Evolutionary conservation across 2,888 invertebrate genomes (phyloP).

Genomic region (Diarsia brunnea): DNA sequence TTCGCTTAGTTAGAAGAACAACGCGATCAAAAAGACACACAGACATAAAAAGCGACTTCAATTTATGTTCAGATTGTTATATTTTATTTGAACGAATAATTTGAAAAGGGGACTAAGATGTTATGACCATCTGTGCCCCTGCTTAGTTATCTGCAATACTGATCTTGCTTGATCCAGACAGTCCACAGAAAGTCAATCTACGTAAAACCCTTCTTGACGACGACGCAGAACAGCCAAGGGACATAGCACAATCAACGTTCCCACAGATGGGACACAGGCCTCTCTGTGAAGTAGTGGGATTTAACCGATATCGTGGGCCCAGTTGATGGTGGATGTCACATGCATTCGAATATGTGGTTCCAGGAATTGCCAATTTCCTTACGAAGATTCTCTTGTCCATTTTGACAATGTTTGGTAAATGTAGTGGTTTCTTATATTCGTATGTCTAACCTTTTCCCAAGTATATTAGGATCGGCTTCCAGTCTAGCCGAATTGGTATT

Average conservation of each 20-base stretch:
- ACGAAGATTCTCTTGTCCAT: not conserved
- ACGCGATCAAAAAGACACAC: not conserved
- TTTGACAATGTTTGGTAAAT: not conserved
- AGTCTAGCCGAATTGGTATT: too few relatives aligned
- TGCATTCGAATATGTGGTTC: not conserved
- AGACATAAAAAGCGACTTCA: not conserved
- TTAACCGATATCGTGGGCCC: not conserved
- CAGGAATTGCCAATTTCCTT: not conserved
- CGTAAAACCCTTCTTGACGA: not conserved
- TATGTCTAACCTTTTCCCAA: too few relatives aligned
- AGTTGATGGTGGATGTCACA: not conserved
- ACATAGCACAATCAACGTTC: not conserved
- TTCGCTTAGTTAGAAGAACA: not conserved
- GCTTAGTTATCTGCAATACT: too few relatives aligned
- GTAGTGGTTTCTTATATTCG: not conserved
- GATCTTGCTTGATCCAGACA: too few relatives aligned
- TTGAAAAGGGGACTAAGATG: not conserved
- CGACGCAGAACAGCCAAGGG: not conserved
- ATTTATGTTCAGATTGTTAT: not conserved
- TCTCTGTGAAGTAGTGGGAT: not conserved
- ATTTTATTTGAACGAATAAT: not conserved
- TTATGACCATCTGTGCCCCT: too few relatives aligned
- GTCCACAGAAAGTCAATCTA: too few relatives aligned
- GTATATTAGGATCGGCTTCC: too few relatives aligned
- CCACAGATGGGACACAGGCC: not conserved